Evolutionary conservation across 2,113 vertebrate genomes (phyloP).

Genomic region (Thomomys bottae): DNA sequence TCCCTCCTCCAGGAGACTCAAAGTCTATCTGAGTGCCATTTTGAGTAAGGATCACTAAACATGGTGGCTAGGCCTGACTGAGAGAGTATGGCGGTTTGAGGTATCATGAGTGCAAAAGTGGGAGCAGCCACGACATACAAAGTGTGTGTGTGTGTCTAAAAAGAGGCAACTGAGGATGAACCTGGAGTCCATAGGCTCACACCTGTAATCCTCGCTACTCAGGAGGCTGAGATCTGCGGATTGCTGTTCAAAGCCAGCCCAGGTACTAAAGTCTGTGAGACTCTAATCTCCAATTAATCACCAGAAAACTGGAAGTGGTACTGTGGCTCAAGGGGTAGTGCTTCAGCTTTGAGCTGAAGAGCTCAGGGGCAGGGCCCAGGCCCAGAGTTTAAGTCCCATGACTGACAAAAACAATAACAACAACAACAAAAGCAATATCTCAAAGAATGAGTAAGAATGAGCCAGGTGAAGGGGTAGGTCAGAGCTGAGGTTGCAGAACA

Average conservation of each 20-base stretch:
- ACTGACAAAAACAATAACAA: too few species aligned
- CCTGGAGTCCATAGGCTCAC: not conserved
- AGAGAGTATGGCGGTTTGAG: not conserved
- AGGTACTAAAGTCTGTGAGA: too few species aligned
- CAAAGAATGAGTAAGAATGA: not conserved
- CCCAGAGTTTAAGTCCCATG: too few species aligned
- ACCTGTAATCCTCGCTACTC: too few species aligned
- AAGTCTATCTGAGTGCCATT: not conserved
- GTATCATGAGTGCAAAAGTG: not conserved
- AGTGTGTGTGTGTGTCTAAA: not conserved
- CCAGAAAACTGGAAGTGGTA: too few species aligned
- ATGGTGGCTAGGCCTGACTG: not conserved
- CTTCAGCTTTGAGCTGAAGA: too few species aligned
- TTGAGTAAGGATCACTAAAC: not conserved
- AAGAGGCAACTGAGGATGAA: not conserved
- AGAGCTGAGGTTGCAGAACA: not conserved
- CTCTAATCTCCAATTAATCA: too few species aligned
- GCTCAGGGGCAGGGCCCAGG: too few species aligned
- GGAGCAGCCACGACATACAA: not conserved
- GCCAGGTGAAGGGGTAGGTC: not conserved
- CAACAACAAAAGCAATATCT: not conserved
- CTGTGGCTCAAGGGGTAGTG: not conserved
- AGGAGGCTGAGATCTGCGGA: too few species aligned
- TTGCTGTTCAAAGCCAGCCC: too few species aligned
- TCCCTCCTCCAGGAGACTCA: not conserved